Percentiles rank a stretch among this genome's conserved stretches.
phyloP scores from a whole-genome alignment of 2,797 vertebrate species.

The Coendou prehensilis region DNA sequence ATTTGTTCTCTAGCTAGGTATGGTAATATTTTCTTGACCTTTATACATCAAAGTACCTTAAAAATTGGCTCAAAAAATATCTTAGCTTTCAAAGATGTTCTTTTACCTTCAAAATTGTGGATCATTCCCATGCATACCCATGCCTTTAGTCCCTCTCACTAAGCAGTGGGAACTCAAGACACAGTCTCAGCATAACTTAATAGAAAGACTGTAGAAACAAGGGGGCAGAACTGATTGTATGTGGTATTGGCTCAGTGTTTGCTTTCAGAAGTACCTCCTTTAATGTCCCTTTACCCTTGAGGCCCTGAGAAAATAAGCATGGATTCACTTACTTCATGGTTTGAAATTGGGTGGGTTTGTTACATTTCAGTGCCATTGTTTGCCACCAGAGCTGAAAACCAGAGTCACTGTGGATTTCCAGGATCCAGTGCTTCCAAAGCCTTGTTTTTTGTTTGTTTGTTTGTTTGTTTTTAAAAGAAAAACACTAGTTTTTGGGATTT shows the following conservation, averaged over 20 bases:
- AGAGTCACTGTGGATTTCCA: conserved; percentile 2
- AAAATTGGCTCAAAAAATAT: conserved; percentile 70
- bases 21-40: conserved; percentile 76
- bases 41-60: conserved; percentile 79
- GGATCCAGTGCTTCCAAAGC: not conserved
- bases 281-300: not conserved
- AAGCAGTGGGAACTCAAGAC: conserved; percentile 30
- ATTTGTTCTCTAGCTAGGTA: conserved; percentile 56
- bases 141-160: conserved; percentile 17
- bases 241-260: conserved; percentile 16
- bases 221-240: conserved; percentile 50
- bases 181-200: conserved; percentile 40
- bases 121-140: conserved; percentile 33
- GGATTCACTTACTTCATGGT: not conserved
- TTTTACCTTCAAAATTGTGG: conserved; percentile 45
- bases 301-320: not conserved
- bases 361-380: not conserved
- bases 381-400: not conserved
- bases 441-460: not conserved
- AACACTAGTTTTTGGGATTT: conserved; percentile 4
- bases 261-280: conserved; percentile 53
- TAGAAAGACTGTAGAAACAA: conserved; percentile 46
- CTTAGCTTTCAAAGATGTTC: conserved; percentile 68
- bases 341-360: not conserved
- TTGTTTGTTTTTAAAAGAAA: not conserved